phyloP scores from a whole-genome alignment of 2,888 invertebrate species.

The Helicoverpa assulta region DNA sequence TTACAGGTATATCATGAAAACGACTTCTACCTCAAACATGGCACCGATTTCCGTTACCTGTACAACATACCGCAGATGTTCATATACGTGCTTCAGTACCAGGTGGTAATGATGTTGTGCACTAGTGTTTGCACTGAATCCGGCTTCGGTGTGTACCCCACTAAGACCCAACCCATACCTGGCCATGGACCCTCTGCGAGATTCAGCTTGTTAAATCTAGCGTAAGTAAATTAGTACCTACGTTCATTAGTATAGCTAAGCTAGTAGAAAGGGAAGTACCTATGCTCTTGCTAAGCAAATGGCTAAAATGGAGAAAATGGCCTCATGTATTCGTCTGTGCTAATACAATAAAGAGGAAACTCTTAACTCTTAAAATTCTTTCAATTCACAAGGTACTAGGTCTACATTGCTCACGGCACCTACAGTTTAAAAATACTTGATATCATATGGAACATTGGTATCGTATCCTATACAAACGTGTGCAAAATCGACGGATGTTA shows the following conservation, averaged over 20 bases:
- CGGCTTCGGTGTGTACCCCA: constrained; percentile 96
- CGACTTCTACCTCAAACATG: constrained; percentile 91
- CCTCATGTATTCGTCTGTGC: too few relatives aligned
- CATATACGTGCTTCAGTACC: constrained; percentile 93
- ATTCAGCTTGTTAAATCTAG: constrained; percentile 78
- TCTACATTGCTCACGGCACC: background rate
- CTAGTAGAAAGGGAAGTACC: too few relatives aligned
- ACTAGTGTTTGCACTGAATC: constrained; percentile 95
- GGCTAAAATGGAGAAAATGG: too few relatives aligned
- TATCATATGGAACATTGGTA: background rate
- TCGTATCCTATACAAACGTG: too few relatives aligned
- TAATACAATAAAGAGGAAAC: too few relatives aligned
- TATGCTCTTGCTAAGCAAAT: too few relatives aligned
- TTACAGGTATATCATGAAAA: constrained; percentile 93
- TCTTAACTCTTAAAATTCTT: background rate
- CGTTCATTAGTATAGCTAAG: background rate
- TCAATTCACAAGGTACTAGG: background rate
- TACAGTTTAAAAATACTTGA: background rate
- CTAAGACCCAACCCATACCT: constrained; percentile 90
- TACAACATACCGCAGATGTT: constrained; percentile 95
- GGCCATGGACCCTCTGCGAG: constrained; percentile 94
- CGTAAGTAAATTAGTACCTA: constrained; percentile 62
- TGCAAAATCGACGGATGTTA: background rate
- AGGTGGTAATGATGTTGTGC: constrained; percentile 94
- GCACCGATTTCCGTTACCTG: constrained; percentile 92